A percentile compares a stretch with the other conserved stretches of the same genome.
Evolutionary conservation across 1,140 invertebrate species (phyloP).

Genomic region (Cryptotermes secundus): DNA sequence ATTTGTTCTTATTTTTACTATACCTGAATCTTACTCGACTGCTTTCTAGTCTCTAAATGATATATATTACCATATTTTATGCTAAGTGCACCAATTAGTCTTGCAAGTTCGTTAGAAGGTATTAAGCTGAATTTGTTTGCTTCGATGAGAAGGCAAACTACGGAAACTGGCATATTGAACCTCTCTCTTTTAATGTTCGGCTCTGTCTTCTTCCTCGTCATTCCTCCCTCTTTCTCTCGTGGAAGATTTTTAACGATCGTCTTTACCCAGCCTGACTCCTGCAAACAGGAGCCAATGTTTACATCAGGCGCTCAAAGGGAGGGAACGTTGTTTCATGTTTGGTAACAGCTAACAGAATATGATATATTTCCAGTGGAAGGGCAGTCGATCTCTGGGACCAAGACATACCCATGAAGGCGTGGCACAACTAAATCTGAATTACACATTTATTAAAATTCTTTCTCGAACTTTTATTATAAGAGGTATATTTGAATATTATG

Average conservation of each 20-base stretch:
- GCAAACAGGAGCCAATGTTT: neutral
- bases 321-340: neutral
- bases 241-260: neutral
- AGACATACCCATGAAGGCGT: neutral
- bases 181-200: neutral
- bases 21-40: too few species aligned
- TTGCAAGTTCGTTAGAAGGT: too few species aligned
- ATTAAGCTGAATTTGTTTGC: too few species aligned
- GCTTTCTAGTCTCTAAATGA: too few species aligned
- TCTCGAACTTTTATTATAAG: too few species aligned
- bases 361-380: neutral
- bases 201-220: neutral
- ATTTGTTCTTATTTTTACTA: too few species aligned
- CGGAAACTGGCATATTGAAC: too few species aligned
- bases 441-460: too few species aligned
- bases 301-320: neutral
- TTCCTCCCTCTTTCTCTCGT: neutral
- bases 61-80: too few species aligned
- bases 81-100: too few species aligned
- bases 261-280: neutral
- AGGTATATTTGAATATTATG: too few species aligned
- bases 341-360: neutral
- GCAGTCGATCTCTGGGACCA: neutral
- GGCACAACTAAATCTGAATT: neutral
- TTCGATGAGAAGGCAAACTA: too few species aligned